phyloP scores from a whole-genome alignment of 64 coral and sea anemone species.

The Platygyra sinensis region DNA sequence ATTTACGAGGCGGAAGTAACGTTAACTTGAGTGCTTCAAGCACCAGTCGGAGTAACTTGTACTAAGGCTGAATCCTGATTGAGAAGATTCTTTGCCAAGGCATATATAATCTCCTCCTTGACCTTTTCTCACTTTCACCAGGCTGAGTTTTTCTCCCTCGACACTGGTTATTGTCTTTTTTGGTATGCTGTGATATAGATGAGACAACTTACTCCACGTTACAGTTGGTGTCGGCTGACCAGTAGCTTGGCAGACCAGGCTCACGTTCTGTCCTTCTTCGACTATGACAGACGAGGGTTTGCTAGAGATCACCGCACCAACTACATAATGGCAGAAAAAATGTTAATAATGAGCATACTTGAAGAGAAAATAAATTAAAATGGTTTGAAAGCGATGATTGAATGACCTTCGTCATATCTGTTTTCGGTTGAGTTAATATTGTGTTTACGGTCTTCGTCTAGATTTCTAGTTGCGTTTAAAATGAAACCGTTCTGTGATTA shows the following conservation, averaged over 20 bases:
- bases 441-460: too few species aligned
- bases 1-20: background rate
- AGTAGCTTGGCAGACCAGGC: conserved; percentile 2
- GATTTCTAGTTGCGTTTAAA: too few species aligned
- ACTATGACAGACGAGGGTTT: conserved; percentile 6
- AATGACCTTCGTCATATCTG: too few species aligned
- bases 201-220: conserved; percentile 18
- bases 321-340: too few species aligned
- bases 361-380: too few species aligned
- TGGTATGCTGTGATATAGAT: too few species aligned
- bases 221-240: conserved; percentile 28
- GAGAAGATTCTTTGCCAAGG: conserved; percentile 15
- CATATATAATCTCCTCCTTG: conserved; percentile 25
- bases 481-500: too few species aligned
- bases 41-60: conserved; percentile 16
- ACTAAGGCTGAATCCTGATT: background rate
- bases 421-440: too few species aligned
- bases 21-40: conserved; percentile 17
- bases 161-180: background rate
- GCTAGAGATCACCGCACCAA: background rate
- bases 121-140: background rate
- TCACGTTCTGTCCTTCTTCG: conserved; percentile 49
- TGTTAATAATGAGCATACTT: too few species aligned
- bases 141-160: background rate
- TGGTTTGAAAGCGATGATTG: too few species aligned